Evolutionary conservation across 1,140 invertebrate species (phyloP), one percentile per base, ranked within the genome.

Genomic region (Zaprionus capensis): DNA sequence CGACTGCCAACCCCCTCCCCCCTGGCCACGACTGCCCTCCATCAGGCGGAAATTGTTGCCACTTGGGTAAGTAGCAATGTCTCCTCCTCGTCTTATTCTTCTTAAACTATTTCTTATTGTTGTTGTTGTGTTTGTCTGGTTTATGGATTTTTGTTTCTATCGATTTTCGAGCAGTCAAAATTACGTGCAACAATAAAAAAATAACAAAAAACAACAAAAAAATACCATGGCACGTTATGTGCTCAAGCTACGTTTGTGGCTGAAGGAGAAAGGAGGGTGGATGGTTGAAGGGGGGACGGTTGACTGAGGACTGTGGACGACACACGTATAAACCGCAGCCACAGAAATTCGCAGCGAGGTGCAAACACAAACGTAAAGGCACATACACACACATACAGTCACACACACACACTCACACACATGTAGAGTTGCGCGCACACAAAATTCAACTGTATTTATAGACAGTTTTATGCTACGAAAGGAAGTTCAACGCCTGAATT

Each of bases 151-250:
- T 51, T 75, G 58, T 80, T 53, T 34, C 41, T 86, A 86, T 86
- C 76, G 82, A 86, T 86, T 86, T 86, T 86, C 55, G 59, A 71
- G 66, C 55, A 76, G 72, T 75, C 73, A 55, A 82, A 84, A 76
- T 76, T 72, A 78, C 67, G 70, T 72, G 67, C 66, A 84, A 82
- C 76, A 85, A 75, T 51, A 66, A 68, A 73, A 78, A 64, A 81
- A 41, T 46, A 55, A 46, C 46, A 22, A 77, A 22, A 77, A 63
- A 66, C 57, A 69, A 73, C 55, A 41, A 7, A 66, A 66, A 49
- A 22, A 38, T 69, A 65, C 55, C 55, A 58, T 34, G 28, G 38
- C 65, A 67, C 55, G 65, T 67, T 67, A 67, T 67, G 65, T 46
- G 65, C 65, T 67, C 41, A 67, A 67, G 34, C 63, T 56, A n/a